Conservation (phyloP, 2,797 vertebrate species). For the Sebastes nivosus region DNA sequence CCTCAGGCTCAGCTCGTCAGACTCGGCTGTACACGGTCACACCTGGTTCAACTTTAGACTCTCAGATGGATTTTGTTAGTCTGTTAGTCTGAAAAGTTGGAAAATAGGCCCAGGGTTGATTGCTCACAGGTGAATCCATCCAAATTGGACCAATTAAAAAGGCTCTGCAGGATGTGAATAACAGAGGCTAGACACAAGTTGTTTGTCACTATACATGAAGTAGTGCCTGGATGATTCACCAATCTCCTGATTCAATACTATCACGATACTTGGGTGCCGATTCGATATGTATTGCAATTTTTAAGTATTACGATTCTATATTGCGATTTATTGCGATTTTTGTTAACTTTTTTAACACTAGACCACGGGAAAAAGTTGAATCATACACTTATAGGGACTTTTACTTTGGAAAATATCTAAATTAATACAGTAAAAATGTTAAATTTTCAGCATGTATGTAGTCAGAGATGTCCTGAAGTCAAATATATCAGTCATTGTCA, state of each 20-base stretch:
- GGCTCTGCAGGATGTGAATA: background rate
- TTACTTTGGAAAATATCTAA: too few relatives aligned
- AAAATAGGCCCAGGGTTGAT: background rate
- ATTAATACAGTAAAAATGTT: too few relatives aligned
- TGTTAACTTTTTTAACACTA: fast-evolving
- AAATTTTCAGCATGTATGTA: fast-evolving
- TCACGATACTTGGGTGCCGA: too few relatives aligned
- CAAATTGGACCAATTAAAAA: background rate
- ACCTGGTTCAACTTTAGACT: background rate
- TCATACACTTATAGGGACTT: too few relatives aligned
- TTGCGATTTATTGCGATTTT: too few relatives aligned
- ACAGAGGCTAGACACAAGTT: background rate
- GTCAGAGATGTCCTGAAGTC: too few relatives aligned
- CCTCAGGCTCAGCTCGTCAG: background rate
- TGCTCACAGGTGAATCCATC: background rate
- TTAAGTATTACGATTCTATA: too few relatives aligned
- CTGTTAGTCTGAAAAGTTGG: background rate
- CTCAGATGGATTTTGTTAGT: background rate
- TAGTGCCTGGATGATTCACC: fast-evolving
- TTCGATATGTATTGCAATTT: too few relatives aligned
- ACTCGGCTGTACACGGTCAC: background rate
- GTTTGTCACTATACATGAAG: background rate
- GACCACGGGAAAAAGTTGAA: too few relatives aligned
- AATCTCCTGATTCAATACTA: background rate
- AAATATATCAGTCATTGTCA: too few relatives aligned